Base-by-base conservation (phyloP, 2,113 vertebrate genomes). In the Podarcis cretensis region DNA sequence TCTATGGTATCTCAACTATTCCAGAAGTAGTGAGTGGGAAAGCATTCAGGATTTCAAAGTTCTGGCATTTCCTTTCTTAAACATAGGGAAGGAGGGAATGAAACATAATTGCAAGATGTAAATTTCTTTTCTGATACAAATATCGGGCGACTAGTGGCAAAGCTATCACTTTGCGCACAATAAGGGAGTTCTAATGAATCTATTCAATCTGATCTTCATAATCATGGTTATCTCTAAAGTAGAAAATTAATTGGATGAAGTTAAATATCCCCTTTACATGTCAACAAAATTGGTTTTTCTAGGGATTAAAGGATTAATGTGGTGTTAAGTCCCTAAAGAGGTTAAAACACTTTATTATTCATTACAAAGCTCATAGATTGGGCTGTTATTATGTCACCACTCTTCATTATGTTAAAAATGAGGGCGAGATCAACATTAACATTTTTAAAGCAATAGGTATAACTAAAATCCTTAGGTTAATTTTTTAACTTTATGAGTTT, bases 221-320 rank as follows among this genome's bases (percentile, higher is more conserved):
- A 98, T 98, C 98, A 97, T 95, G 91, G 96, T 84, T 96, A 97
- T 98, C 97, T 98, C 95, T 94, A 97, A 98, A 96, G 97, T 97
- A 98, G 98, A 97, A 98, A 98, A 98, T 98, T 98, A 98, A 98
- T 97, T 98, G 97, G 96, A 97, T 93, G 96, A 98, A 97, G 97
- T 97, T 98, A 99, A 98, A 98, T 98, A 97, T 94, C 92, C 93
- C 91, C 95, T 97, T 97, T 98, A 98, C 95, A 97, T 97, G 96
- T 97, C 94, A 97, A 97, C 95, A 96, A 98, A 98, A 98, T 98
- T 98, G 97, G 96, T 98, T 99, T 98, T 98, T 97, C 97, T 97
- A 95, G 96, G 98, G 98, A 98, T 99, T 98, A 99, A 98, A 97
- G 98, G 98, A 99, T 99, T 99, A 98, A 97, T 94, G 94, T 97